These are phyloP conservation scores for Ciona savignyi DNA, from an alignment of 23 tunicate species.

Conservation along the genomic window DNA sequence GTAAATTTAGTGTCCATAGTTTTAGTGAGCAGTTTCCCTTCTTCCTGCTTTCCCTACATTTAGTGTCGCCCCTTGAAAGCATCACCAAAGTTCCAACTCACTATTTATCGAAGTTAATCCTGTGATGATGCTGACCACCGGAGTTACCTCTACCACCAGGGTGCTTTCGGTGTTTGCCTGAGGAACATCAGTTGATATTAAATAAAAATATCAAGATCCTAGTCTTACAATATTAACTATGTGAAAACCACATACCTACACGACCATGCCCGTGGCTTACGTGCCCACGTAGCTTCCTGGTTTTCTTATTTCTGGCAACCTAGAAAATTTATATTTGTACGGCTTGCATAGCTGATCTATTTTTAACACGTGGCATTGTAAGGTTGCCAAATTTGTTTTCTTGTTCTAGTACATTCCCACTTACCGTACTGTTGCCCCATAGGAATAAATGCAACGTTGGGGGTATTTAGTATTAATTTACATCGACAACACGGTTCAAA, in stretches of 20 bases:
- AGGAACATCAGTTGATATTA: no score
- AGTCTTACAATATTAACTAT: no score
- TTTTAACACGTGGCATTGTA: not conserved
- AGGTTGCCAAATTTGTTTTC: not conserved
- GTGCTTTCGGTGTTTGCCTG: conserved; percentile 98
- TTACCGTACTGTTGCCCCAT: conserved; percentile 51
- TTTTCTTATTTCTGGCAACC: conserved; percentile 87
- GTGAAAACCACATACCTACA: conserved; percentile 60
- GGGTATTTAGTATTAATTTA: conserved; percentile 13
- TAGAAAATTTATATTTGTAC: not conserved
- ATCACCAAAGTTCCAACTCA: conserved; percentile 14
- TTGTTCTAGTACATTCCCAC: not conserved
- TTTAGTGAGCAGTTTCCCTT: no score
- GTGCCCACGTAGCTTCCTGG: conserved; percentile 94
- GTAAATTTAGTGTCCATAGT: no score
- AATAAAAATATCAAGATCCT: no score
- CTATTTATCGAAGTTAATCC: conserved; percentile 97
- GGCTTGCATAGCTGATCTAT: conserved; percentile 10
- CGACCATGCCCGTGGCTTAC: conserved; percentile 99
- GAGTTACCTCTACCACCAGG: conserved; percentile 99
- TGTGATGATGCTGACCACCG: conserved; percentile 99
- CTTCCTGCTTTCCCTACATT: no score
- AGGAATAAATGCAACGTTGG: conserved; percentile 37
- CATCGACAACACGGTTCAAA: not conserved
- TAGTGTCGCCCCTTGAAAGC: conserved; percentile 35